Conservation (phyloP, 2,797 vertebrate species). For the Centropyge bicolor region DNA sequence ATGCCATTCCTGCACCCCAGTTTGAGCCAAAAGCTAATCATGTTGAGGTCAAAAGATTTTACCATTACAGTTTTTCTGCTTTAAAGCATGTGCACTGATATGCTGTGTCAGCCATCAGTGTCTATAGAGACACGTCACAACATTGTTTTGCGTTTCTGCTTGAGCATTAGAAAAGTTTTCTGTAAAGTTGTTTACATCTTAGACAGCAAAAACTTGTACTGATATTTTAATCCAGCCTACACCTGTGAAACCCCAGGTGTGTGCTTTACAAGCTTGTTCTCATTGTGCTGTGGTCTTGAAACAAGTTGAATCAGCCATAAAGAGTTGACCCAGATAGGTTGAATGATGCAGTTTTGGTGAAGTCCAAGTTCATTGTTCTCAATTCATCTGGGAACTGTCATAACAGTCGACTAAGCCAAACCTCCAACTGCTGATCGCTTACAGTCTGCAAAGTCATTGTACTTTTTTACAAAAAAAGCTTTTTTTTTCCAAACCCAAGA, state of each 20-base stretch:
- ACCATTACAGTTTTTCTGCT: neutral
- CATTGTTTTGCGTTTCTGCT: neutral
- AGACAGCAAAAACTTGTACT: neutral
- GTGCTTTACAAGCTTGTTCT: slow-evolving; percentile 48
- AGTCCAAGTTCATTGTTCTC: slow-evolving; percentile 63
- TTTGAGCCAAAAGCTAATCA: neutral
- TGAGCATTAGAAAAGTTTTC: neutral
- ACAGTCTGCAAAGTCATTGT: slow-evolving; percentile 60
- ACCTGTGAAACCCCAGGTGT: slow-evolving; percentile 62
- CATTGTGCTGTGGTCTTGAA: slow-evolving; percentile 52
- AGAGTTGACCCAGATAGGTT: slow-evolving; percentile 67
- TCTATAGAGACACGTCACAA: neutral
- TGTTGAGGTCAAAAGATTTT: neutral
- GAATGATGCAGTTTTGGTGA: slow-evolving; percentile 56
- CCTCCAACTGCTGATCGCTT: slow-evolving; percentile 54
- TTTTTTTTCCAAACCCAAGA: slow-evolving; percentile 22
- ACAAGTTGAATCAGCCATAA: slow-evolving; percentile 65
- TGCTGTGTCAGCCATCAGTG: neutral
- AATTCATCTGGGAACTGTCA: slow-evolving; percentile 62
- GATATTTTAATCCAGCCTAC: slow-evolving; percentile 34
- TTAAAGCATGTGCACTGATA: neutral
- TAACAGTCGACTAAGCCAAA: slow-evolving; percentile 39
- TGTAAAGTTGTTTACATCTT: neutral
- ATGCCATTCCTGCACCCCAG: neutral
- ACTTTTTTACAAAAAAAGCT: slow-evolving; percentile 17